Conservation (phyloP, 2,113 vertebrate genomes). For the Pteruthius melanotis region DNA sequence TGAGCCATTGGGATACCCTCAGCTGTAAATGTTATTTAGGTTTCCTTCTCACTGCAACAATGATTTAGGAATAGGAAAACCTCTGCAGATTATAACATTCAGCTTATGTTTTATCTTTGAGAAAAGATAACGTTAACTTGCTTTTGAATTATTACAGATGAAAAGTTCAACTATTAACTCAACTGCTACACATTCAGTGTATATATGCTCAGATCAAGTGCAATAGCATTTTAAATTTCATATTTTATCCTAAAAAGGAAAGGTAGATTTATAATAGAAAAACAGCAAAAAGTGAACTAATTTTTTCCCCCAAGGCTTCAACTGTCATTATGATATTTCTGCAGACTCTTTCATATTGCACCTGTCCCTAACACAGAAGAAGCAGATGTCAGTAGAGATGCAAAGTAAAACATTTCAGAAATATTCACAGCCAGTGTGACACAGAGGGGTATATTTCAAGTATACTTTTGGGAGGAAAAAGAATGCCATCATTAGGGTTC, state of each 20-base stretch:
- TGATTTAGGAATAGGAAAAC: not conserved
- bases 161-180: not conserved
- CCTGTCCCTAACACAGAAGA: not conserved
- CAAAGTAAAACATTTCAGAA: constrained; percentile 5
- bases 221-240: not conserved
- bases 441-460: not conserved
- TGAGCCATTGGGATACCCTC: not conserved
- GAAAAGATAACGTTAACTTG: not conserved
- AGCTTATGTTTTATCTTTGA: not conserved
- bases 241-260: not conserved
- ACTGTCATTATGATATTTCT: not conserved
- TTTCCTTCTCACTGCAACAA: not conserved
- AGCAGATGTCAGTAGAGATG: not conserved
- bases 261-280: not conserved
- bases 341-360: not conserved
- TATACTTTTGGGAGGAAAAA: not conserved
- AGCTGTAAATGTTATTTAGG: not conserved
- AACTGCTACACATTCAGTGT: not conserved
- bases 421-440: not conserved
- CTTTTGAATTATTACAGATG: not conserved
- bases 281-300: not conserved
- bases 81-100: not conserved
- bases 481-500: not conserved
- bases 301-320: not conserved
- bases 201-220: not conserved